These are phyloP conservation scores for Macrobrachium rosenbergii DNA, from an alignment of 1,140 invertebrate genomes.

Conservation along the genomic window DNA sequence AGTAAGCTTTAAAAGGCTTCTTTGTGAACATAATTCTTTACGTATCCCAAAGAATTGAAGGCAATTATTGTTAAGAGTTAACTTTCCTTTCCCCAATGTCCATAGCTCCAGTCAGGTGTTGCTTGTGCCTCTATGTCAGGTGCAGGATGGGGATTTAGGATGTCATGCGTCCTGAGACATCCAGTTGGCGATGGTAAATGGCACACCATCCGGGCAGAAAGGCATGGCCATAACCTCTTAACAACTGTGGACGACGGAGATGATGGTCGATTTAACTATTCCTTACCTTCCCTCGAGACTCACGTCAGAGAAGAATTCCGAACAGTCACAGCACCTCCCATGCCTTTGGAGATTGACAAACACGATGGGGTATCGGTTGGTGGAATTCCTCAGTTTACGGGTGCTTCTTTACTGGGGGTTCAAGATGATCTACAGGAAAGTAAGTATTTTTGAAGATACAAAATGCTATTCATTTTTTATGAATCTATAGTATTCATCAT, in stretches of 20 bases:
- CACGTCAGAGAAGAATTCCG: background rate
- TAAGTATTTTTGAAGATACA: too few relatives aligned
- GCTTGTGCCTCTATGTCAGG: constrained; percentile 11
- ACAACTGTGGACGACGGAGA: background rate
- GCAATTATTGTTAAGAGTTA: background rate
- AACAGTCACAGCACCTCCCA: background rate
- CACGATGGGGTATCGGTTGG: too few relatives aligned
- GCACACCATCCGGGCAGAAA: background rate
- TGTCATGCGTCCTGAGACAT: background rate
- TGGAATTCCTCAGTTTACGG: too few relatives aligned
- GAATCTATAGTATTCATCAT: too few relatives aligned
- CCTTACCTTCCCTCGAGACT: background rate
- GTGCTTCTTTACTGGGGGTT: too few relatives aligned
- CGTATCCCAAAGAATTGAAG: background rate
- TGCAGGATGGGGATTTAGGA: background rate
- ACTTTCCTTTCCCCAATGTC: background rate
- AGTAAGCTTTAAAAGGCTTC: too few relatives aligned
- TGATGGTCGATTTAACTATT: background rate
- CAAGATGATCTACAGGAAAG: too few relatives aligned
- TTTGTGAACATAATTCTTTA: background rate
- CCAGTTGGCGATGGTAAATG: background rate
- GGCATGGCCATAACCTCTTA: background rate
- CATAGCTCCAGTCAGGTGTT: background rate
- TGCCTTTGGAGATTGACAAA: too few relatives aligned
- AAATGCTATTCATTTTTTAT: too few relatives aligned